These are phyloP conservation scores for Rhagoletis zephyria DNA, from an alignment of 1,140 invertebrate genomes.

Conservation along the genomic window DNA sequence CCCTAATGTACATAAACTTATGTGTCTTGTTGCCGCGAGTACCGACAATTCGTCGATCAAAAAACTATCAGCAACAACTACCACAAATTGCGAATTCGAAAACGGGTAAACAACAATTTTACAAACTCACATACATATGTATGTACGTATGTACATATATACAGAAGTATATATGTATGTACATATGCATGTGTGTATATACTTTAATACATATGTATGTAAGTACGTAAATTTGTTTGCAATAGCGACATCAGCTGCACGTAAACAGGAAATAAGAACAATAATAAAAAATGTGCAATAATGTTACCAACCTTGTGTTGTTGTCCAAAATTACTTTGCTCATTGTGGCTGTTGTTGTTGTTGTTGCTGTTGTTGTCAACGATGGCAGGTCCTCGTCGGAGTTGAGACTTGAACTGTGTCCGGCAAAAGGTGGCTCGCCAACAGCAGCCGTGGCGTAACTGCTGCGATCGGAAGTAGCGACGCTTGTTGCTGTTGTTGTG, in stretches of 20 bases:
- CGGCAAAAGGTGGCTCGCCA: constrained; percentile 52
- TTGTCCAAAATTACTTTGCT: constrained; percentile 52
- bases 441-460: constrained; percentile 13
- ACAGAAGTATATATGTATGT: not conserved
- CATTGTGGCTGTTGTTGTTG: constrained; percentile 55
- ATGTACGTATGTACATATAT: not conserved
- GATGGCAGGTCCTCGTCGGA: constrained; percentile 19
- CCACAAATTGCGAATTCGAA: constrained; percentile 11
- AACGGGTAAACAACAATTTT: not conserved
- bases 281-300: constrained; percentile 38
- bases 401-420: not conserved
- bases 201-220: not conserved
- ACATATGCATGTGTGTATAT: not conserved
- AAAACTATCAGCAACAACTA: not conserved
- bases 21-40: not conserved
- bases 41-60: not conserved
- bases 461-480: constrained; percentile 17
- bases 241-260: constrained; percentile 20
- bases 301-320: constrained; percentile 54
- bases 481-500: constrained; percentile 31
- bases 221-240: not conserved
- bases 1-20: not conserved
- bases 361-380: constrained; percentile 45
- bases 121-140: not conserved
- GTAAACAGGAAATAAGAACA: constrained; percentile 44